phyloP scores from a whole-genome alignment of 2,888 invertebrate genomes.

The Drosophila gaucha region DNA sequence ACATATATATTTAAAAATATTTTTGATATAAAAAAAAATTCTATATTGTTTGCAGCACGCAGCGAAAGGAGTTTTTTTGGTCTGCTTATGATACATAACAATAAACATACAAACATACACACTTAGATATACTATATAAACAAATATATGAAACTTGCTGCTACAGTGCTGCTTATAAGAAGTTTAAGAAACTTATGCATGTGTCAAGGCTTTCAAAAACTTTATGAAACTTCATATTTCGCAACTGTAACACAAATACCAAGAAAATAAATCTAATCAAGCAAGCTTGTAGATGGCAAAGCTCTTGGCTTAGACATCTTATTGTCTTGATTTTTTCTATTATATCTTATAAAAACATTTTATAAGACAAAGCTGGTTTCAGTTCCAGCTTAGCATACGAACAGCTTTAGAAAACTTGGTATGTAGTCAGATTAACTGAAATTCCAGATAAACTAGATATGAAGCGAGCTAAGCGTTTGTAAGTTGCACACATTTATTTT shows the following conservation, averaged over 20 bases:
- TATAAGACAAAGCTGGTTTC: not conserved
- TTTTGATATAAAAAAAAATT: no score
- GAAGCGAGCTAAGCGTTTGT: not conserved
- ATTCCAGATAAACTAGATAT: not conserved
- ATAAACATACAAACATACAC: no score
- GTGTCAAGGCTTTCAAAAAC: not conserved
- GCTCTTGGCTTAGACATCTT: constrained; percentile 1
- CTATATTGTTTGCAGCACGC: no score
- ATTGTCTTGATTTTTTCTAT: not conserved
- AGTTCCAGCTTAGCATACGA: not conserved
- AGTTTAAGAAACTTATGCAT: constrained; percentile 5
- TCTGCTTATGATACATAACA: no score
- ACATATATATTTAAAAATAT: no score
- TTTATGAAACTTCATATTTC: constrained; percentile 6
- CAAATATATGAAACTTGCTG: not conserved
- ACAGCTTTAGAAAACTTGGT: not conserved
- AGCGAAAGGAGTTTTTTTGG: no score
- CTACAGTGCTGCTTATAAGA: not conserved
- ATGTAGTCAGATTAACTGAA: not conserved
- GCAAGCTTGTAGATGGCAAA: constrained; percentile 4
- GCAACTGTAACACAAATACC: constrained; percentile 2
- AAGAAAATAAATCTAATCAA: constrained; percentile 4
- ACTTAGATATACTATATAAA: not conserved
- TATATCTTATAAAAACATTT: not conserved
- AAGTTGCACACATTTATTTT: not conserved